These are phyloP conservation scores for Epicauta chinensis DNA, from an alignment of 1,140 invertebrate species.

Conservation along the genomic window DNA sequence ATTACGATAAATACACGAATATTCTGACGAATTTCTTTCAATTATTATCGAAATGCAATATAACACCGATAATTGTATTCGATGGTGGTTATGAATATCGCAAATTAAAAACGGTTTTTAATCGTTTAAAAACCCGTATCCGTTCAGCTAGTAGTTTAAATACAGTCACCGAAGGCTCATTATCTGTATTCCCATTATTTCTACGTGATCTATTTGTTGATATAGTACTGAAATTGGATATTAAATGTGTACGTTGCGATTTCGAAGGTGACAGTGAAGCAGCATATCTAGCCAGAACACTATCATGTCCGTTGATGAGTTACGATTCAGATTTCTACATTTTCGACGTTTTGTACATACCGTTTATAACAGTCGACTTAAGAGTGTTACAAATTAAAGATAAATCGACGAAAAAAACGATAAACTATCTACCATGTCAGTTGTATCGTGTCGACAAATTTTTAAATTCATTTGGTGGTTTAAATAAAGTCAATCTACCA, in stretches of 20 bases:
- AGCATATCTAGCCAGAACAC: constrained; percentile 64
- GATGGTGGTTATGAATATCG: constrained; percentile 74
- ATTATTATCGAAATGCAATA: constrained; percentile 61
- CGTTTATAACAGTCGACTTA: constrained; percentile 43
- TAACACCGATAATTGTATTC: constrained; percentile 71
- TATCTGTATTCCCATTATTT: constrained; percentile 62
- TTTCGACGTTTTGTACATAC: constrained; percentile 75
- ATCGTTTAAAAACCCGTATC: constrained; percentile 58
- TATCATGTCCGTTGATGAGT: constrained; percentile 78
- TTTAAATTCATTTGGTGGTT: constrained; percentile 53
- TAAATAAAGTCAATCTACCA: constrained; percentile 62
- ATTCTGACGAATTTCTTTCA: constrained; percentile 64
- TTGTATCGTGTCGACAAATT: constrained; percentile 68
- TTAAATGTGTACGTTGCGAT: constrained; percentile 63
- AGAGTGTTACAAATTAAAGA: constrained; percentile 3
- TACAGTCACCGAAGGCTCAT: constrained; percentile 42
- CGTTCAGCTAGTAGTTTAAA: constrained; percentile 46
- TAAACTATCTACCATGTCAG: constrained; percentile 55
- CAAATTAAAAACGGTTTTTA: constrained; percentile 66
- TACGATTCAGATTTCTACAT: constrained; percentile 91
- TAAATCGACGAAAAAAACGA: constrained; percentile 19
- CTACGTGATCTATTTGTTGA: constrained; percentile 65
- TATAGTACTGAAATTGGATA: constrained; percentile 54
- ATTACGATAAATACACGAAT: constrained; percentile 71
- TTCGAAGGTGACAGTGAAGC: constrained; percentile 86